Conservation (phyloP, 2,113 vertebrate genomes). For the Dicaeum eximium region DNA sequence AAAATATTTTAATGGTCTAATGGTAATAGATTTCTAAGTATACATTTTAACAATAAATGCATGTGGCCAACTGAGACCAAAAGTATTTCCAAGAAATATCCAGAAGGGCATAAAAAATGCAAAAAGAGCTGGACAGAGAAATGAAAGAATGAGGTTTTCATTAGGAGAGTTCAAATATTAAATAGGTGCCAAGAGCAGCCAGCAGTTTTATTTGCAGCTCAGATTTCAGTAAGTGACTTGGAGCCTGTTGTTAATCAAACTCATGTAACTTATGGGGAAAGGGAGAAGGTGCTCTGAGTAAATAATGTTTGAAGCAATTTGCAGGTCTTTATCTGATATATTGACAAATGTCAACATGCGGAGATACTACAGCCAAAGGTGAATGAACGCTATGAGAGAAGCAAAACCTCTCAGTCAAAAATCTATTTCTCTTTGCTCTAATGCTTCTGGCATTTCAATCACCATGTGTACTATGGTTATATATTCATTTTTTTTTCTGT, state of each 20-base stretch:
- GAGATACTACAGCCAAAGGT: not conserved
- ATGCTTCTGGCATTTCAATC: not conserved
- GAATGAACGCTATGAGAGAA: not conserved
- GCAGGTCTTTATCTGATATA: not conserved
- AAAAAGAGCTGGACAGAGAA: not conserved
- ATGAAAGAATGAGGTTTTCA: not conserved
- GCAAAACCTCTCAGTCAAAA: not conserved
- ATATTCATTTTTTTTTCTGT: not conserved
- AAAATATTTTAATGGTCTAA: not conserved
- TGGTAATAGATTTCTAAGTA: not conserved
- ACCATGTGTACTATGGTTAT: not conserved
- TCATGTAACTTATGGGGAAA: not conserved
- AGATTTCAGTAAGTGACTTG: not conserved
- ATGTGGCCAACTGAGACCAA: not conserved
- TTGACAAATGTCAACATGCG: not conserved
- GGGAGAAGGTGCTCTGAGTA: not conserved
- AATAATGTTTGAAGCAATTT: constrained; percentile 9
- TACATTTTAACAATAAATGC: not conserved
- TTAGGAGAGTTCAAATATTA: not conserved
- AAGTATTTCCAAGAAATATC: not conserved
- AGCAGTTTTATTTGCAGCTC: not conserved
- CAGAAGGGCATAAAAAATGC: not conserved
- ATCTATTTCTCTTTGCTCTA: not conserved
- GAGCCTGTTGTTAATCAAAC: not conserved
- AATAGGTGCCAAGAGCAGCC: not conserved